Conservation (phyloP, 2,888 invertebrate genomes). For the Thecophora atra region DNA sequence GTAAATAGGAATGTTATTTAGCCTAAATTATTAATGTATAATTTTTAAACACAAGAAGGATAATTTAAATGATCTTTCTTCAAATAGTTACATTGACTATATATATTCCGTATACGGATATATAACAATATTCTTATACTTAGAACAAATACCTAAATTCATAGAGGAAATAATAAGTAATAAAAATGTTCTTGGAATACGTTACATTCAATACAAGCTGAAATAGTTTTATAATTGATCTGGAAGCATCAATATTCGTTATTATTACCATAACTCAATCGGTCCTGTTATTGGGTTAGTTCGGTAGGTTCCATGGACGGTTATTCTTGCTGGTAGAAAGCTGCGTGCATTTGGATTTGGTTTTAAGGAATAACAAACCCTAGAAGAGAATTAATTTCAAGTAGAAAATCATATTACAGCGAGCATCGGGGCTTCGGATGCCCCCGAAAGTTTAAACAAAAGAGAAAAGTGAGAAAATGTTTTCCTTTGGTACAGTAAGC, state of each 20-base stretch:
- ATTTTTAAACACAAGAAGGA: too few relatives aligned
- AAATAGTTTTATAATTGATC: too few relatives aligned
- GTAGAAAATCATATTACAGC: not conserved
- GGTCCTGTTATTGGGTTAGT: conserved; percentile 63
- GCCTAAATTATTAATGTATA: too few relatives aligned
- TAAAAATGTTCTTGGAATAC: not conserved
- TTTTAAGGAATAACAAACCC: conserved; percentile 64
- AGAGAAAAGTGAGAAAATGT: not conserved
- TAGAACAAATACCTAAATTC: too few relatives aligned
- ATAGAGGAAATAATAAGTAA: too few relatives aligned
- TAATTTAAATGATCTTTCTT: too few relatives aligned
- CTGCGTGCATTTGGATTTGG: conserved; percentile 63
- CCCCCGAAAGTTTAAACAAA: not conserved
- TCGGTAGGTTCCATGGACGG: conserved; percentile 61
- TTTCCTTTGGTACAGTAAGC: not conserved
- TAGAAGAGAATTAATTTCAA: conserved; percentile 48
- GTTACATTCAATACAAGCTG: not conserved
- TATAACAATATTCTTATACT: too few relatives aligned
- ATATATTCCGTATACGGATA: too few relatives aligned
- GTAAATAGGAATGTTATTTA: too few relatives aligned
- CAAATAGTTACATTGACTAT: too few relatives aligned
- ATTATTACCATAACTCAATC: conserved; percentile 61
- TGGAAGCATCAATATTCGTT: not conserved
- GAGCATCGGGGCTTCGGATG: not conserved
- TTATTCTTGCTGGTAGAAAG: conserved; percentile 62